Percentiles rank a stretch among this genome's conserved stretches.
Evolutionary conservation across 2,888 invertebrate genomes (phyloP).

Genomic region (Torymus aiolomorphi): DNA sequence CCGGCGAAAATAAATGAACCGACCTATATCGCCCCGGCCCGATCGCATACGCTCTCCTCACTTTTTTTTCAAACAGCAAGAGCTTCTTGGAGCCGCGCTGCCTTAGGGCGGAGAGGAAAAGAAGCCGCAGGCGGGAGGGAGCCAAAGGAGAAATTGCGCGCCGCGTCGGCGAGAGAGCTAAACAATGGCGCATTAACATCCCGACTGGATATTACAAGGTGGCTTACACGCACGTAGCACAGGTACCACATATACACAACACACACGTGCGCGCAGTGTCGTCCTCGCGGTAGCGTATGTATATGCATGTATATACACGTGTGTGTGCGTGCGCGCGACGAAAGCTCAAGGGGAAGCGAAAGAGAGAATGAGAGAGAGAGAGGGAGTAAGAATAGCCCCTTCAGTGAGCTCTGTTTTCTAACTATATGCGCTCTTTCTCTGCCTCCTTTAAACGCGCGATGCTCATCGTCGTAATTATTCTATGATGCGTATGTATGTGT

Average conservation of each 20-base stretch:
- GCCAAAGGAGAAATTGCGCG: conserved; percentile 55
- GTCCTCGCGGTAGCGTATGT: too few relatives aligned
- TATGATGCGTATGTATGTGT: conserved; percentile 12
- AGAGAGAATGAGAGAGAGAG: conserved; percentile 32
- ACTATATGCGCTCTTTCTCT: neutral
- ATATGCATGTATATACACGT: too few relatives aligned
- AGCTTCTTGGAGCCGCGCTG: neutral
- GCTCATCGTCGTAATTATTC: conserved; percentile 55
- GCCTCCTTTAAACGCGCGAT: conserved; percentile 25
- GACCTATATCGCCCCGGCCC: conserved; percentile 18
- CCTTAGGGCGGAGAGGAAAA: conserved; percentile 48
- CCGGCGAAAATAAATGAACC: conserved; percentile 47
- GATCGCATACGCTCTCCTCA: conserved; percentile 7
- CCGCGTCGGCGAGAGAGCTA: conserved; percentile 48
- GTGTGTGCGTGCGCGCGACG: neutral
- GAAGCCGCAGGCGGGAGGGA: conserved; percentile 48
- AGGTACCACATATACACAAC: neutral
- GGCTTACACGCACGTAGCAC: conserved; percentile 41
- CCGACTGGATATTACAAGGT: conserved; percentile 55
- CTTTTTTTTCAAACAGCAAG: neutral
- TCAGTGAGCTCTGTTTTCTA: neutral
- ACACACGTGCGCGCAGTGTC: too few relatives aligned
- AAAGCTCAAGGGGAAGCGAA: conserved; percentile 15
- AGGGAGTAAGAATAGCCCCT: neutral
- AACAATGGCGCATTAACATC: conserved; percentile 64